Evolutionary conservation across 2,797 vertebrate genomes (phyloP), one percentile per base, ranked within the genome.

Genomic region (Pogonophryne albipinna): DNA sequence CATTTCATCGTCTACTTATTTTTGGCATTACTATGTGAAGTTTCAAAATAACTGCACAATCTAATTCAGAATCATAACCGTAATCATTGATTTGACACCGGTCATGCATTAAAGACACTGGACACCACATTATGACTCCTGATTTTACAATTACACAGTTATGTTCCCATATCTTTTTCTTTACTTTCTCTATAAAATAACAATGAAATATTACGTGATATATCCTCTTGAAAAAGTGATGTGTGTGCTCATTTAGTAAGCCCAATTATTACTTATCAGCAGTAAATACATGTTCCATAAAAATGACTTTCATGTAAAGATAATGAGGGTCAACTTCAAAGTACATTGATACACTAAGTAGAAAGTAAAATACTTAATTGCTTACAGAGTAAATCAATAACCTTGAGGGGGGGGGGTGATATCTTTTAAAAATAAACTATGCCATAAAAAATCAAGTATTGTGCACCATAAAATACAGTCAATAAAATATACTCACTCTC

Each of bases 291-390:
- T 16, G 4, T 62, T 15, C 16, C 14, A 50, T 7, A 34, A 2
- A 11, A 44, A 2, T 11, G 45, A 11, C 12, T 38, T 68, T 47
- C 41, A 38, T 17, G 17, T 49, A 10, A 52, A 38, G 15, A 53
- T 6, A 16, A 38, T 14, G 4, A 80, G 51, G 8, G 38, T 57
- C n/a, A 64, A 31, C 46, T 77, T 53, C 23, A 59, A 72, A 73
- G 41, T 17, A 1, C 12, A 52, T 16, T 2, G 31, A 68, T 56
- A 38, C 49, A 31, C 6, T 59, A 15, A 38, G 4, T n/a, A 47
- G 11, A 61, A 14, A 53, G 66, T n/a, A 46, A 44, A 31, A 67
- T 55, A 4, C 3, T 38, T 38, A 56, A 50, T 10, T 4, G 42
- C 3, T 34, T 47, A 6, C 11, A 19, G 9, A 47, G 34, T 50